These are phyloP conservation scores for Tinea trinotella DNA, from an alignment of 2,888 invertebrate genomes.

Conservation along the genomic window DNA sequence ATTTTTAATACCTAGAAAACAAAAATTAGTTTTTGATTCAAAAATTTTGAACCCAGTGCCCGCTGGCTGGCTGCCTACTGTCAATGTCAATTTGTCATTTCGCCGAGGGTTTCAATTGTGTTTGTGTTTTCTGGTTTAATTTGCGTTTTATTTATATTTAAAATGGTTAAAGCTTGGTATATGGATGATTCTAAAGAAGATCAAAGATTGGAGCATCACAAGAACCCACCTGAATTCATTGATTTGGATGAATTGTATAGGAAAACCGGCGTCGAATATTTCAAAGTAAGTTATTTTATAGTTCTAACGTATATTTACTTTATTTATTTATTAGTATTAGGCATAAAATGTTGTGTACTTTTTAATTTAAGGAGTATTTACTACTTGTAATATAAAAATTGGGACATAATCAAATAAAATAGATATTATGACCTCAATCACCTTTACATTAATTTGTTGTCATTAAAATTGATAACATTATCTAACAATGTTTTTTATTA, in stretches of 20 bases:
- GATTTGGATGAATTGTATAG: constrained; percentile 76
- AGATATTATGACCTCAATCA: too few relatives aligned
- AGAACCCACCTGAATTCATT: constrained; percentile 81
- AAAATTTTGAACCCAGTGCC: constrained; percentile 17
- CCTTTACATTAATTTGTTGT: too few relatives aligned
- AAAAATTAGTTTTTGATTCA: too few relatives aligned
- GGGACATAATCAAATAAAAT: too few relatives aligned
- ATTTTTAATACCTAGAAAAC: too few relatives aligned
- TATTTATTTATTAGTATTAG: constrained; percentile 12
- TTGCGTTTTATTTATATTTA: constrained; percentile 1
- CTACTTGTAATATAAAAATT: constrained; percentile 6
- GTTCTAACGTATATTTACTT: too few relatives aligned
- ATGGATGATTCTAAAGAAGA: constrained; percentile 80
- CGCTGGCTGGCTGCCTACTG: neutral
- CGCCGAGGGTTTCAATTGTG: neutral
- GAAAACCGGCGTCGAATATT: constrained; percentile 90
- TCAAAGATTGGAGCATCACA: constrained; percentile 88
- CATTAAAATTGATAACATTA: too few relatives aligned
- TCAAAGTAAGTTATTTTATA: constrained; percentile 85
- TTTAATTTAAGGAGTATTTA: neutral
- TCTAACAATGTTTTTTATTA: too few relatives aligned
- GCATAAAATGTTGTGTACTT: constrained; percentile 11
- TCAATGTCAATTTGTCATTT: neutral
- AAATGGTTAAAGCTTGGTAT: constrained; percentile 91
- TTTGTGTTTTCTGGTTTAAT: neutral